Evolutionary conservation across 1,140 invertebrate genomes (phyloP).

Genomic region (Drosophila jambulina): DNA sequence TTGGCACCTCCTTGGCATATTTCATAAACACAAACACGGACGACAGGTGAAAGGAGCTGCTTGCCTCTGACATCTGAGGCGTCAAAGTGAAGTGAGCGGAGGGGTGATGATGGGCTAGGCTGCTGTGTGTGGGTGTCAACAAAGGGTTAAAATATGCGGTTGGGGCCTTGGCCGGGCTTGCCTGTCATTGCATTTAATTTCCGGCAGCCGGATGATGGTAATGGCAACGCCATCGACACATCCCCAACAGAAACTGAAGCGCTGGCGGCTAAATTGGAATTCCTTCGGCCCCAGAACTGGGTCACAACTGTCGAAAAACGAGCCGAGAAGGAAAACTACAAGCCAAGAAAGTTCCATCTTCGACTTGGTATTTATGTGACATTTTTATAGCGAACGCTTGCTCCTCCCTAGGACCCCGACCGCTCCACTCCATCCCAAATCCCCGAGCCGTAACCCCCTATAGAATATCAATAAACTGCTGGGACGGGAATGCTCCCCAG

Average conservation of each 20-base stretch:
- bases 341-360: slow-evolving; percentile 54
- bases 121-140: slow-evolving; percentile 49
- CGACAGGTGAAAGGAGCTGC: slow-evolving; percentile 60
- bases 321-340: slow-evolving; percentile 50
- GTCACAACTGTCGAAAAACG: slow-evolving; percentile 60
- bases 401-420: slow-evolving; percentile 48
- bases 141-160: slow-evolving; percentile 70
- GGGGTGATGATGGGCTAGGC: slow-evolving; percentile 10
- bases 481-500: slow-evolving; percentile 34
- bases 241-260: slow-evolving; percentile 33
- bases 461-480: slow-evolving; percentile 50
- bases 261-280: slow-evolving; percentile 68
- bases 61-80: slow-evolving; percentile 43
- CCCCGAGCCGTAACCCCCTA: slow-evolving; percentile 21
- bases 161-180: slow-evolving; percentile 45
- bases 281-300: slow-evolving; percentile 62
- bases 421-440: not conserved
- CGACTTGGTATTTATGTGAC: slow-evolving; percentile 78
- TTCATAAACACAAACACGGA: slow-evolving; percentile 60
- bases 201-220: slow-evolving; percentile 64
- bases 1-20: slow-evolving; percentile 53
- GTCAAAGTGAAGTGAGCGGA: slow-evolving; percentile 32
- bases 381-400: slow-evolving; percentile 71
- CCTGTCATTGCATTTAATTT: slow-evolving; percentile 79
- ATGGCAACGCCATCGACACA: slow-evolving; percentile 60